Evolutionary conservation across 2,888 invertebrate genomes (phyloP).

Genomic region (Phengaris arion): DNA sequence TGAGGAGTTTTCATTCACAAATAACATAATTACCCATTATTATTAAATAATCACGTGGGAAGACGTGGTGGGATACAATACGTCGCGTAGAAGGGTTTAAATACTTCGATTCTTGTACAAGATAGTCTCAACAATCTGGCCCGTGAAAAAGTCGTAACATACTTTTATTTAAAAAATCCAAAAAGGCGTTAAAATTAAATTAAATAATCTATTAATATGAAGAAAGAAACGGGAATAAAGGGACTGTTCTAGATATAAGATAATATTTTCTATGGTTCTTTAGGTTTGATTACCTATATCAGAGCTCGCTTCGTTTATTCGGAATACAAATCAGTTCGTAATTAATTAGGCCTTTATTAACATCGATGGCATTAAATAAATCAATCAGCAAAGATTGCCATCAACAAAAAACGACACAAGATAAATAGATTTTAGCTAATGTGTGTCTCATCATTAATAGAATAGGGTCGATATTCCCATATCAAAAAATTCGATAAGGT

Average conservation of each 20-base stretch:
- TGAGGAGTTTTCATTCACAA: slow-evolving; percentile 39
- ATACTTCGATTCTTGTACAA: background rate
- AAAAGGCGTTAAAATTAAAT: too few species aligned
- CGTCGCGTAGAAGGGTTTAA: slow-evolving; percentile 23
- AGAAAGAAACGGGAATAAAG: too few species aligned
- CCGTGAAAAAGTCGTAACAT: background rate
- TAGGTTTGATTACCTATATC: background rate
- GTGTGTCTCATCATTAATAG: slow-evolving; percentile 52
- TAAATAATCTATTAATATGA: too few species aligned
- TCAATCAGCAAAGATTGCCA: slow-evolving; percentile 23
- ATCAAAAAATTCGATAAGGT: slow-evolving; percentile 5
- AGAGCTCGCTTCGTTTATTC: background rate
- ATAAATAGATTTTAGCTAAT: background rate
- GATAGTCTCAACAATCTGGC: background rate
- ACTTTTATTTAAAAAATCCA: too few species aligned
- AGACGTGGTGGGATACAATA: slow-evolving; percentile 39
- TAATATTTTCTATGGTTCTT: background rate
- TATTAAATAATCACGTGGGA: slow-evolving; percentile 42
- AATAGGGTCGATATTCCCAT: slow-evolving; percentile 58
- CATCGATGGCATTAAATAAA: slow-evolving; percentile 26
- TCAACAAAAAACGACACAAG: background rate
- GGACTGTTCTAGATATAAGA: background rate
- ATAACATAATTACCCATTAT: slow-evolving; percentile 39
- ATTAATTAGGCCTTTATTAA: slow-evolving; percentile 42
- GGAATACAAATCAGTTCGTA: background rate